phyloP scores from a whole-genome alignment of 2,113 vertebrate species.

The Dicrurus megarhynchus region DNA sequence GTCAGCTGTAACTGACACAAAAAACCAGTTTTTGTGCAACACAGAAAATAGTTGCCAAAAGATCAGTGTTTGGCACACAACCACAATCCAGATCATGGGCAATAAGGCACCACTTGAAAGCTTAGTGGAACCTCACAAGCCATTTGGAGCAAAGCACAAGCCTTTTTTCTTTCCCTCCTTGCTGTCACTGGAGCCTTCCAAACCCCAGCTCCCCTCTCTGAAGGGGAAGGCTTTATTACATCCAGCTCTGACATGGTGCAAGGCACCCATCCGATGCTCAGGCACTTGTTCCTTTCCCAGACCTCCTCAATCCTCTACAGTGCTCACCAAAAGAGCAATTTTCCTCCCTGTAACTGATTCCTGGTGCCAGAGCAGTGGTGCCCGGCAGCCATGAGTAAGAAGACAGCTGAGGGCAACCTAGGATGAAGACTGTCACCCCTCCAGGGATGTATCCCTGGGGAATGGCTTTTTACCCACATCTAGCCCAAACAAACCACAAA shows the following conservation, averaged over 20 bases:
- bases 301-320: not conserved
- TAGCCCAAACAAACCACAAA: not conserved
- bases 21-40: not conserved
- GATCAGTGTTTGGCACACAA: not conserved
- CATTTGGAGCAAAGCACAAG: not conserved
- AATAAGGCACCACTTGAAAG: not conserved
- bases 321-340: not conserved
- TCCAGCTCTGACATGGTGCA: not conserved
- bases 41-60: not conserved
- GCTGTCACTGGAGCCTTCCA: not conserved
- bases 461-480: not conserved
- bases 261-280: not conserved
- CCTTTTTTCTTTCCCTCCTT: not conserved
- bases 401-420: not conserved
- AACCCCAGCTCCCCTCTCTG: not conserved
- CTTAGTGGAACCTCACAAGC: not conserved
- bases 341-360: not conserved
- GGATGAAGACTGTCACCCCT: not conserved
- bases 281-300: not conserved
- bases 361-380: not conserved
- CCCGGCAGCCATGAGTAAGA: not conserved
- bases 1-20: not conserved
- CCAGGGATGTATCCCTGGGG: fast-evolving
- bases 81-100: not conserved
- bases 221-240: not conserved